These are phyloP conservation scores for Archilochus colubris DNA, from an alignment of 2,113 vertebrate species.

Conservation along the genomic window DNA sequence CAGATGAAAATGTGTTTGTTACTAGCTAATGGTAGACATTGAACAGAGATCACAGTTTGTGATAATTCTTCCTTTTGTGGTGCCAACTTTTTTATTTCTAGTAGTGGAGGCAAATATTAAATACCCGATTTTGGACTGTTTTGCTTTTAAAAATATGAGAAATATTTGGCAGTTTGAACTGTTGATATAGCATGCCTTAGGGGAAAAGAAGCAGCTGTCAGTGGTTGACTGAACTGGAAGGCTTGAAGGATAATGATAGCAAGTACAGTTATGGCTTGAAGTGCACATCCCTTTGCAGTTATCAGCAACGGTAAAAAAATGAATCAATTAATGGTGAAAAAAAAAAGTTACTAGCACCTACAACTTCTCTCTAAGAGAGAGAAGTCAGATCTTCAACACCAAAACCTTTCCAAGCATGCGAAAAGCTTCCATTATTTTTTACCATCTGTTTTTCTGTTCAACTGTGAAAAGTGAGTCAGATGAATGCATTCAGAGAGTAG, in stretches of 20 bases:
- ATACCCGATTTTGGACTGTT: slow-evolving; percentile 12
- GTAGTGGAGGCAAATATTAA: slow-evolving; percentile 17
- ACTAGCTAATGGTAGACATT: background rate
- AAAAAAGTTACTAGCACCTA: background rate
- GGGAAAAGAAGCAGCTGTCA: background rate
- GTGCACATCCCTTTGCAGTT: background rate
- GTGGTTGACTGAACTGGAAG: slow-evolving; percentile 2
- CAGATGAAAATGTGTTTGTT: background rate
- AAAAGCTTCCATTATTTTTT: background rate
- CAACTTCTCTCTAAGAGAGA: background rate
- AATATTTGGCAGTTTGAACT: slow-evolving; percentile 38
- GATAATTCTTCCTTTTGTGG: background rate
- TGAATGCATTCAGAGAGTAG: background rate
- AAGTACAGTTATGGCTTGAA: background rate
- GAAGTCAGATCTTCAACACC: background rate
- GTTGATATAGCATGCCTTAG: background rate
- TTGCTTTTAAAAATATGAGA: slow-evolving; percentile 47
- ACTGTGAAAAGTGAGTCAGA: background rate
- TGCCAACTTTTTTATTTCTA: background rate
- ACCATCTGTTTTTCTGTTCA: background rate
- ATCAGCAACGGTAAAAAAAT: background rate
- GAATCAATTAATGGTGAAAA: too few relatives aligned
- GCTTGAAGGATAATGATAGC: slow-evolving; percentile 45
- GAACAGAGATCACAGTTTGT: background rate
- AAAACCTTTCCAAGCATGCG: background rate